phyloP scores from a whole-genome alignment of 2,113 vertebrate species.

The Genyomyrus donnyi region DNA sequence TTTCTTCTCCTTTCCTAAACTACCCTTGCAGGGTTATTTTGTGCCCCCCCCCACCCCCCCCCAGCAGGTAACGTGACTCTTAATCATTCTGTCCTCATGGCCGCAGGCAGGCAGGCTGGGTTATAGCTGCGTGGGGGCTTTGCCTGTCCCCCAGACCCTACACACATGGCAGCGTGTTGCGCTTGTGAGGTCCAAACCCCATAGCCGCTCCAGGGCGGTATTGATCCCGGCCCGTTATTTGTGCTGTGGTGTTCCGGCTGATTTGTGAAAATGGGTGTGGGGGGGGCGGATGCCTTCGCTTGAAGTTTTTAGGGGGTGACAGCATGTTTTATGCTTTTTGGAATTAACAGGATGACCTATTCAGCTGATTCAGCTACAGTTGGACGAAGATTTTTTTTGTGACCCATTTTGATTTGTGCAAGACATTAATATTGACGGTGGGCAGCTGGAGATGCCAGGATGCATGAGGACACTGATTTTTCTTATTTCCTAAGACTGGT shows the following conservation, averaged over 20 bases:
- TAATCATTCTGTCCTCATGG: background rate
- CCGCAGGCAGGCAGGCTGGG: background rate
- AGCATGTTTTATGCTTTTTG: background rate
- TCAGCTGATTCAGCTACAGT: background rate
- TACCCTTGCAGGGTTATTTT: background rate
- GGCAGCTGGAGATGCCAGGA: background rate
- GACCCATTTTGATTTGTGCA: background rate
- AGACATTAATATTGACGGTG: background rate
- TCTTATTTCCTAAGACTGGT: background rate
- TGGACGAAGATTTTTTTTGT: background rate
- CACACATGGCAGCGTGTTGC: background rate
- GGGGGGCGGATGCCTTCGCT: background rate
- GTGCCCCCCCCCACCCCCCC: background rate
- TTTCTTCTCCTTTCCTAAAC: background rate
- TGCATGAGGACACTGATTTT: background rate
- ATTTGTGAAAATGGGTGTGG: background rate
- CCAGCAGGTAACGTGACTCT: background rate
- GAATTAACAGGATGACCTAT: background rate
- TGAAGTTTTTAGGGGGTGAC: background rate
- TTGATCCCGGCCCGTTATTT: background rate
- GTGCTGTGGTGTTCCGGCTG: background rate
- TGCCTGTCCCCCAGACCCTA: background rate
- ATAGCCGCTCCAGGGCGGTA: background rate
- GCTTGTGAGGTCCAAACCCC: background rate
- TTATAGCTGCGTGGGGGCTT: background rate